Conservation (phyloP, 2,797 vertebrate species). For the Pampus argenteus region DNA sequence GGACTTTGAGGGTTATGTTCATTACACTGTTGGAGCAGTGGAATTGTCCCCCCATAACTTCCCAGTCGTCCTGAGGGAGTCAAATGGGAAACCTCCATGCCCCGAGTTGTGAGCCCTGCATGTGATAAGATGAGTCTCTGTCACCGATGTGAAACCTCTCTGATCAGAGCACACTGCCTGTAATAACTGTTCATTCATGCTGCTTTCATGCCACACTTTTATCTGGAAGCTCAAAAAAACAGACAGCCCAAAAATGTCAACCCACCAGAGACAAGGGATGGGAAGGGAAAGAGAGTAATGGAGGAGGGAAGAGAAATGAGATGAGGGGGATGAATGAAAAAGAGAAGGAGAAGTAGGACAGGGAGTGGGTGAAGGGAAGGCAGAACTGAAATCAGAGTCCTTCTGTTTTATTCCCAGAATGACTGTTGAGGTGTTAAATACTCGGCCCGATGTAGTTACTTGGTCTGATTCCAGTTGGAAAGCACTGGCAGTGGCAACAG, state of each 20-base stretch:
- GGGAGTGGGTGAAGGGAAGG: constrained; percentile 49
- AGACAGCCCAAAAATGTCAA: constrained; percentile 81
- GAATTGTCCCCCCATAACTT: constrained; percentile 14
- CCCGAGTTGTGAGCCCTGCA: constrained; percentile 49
- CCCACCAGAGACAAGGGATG: constrained; percentile 67
- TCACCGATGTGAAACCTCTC: constrained; percentile 73
- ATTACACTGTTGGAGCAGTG: neutral
- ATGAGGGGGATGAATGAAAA: constrained; percentile 47
- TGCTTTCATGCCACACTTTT: constrained; percentile 75
- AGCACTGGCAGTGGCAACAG: constrained; percentile 31
- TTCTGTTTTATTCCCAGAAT: constrained; percentile 71
- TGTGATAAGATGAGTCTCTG: constrained; percentile 66
- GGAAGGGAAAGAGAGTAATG: constrained; percentile 43
- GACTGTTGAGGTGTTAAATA: constrained; percentile 73
- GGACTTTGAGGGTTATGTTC: neutral
- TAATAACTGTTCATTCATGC: constrained; percentile 73
- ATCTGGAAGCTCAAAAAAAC: constrained; percentile 79
- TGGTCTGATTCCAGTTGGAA: constrained; percentile 72
- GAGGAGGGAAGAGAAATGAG: constrained; percentile 43
- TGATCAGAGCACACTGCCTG: constrained; percentile 73
- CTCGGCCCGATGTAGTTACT: constrained; percentile 40
- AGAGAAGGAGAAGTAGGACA: constrained; percentile 34
- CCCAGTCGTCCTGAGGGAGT: constrained; percentile 69
- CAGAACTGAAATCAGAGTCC: constrained; percentile 56
- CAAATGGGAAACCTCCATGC: constrained; percentile 40